Base-by-base conservation (phyloP, 1,140 invertebrate species). In the Temnothorax nylanderi region DNA sequence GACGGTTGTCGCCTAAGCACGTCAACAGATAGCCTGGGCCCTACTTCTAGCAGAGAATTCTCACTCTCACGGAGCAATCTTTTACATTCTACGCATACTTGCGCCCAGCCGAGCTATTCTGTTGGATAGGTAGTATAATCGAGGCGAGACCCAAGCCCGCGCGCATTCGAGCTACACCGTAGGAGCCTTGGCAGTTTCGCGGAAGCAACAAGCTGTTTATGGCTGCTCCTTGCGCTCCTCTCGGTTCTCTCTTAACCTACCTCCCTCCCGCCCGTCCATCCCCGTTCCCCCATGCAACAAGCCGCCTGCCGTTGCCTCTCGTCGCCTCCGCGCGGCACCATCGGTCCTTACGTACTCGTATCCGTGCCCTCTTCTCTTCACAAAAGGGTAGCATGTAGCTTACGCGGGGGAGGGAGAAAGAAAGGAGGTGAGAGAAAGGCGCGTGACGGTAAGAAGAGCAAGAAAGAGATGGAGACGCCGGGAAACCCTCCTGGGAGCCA, bases 141-240 rank as follows among this genome's bases (percentile, higher is more conserved):
- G 82, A 85, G 77, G 71, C 69, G 34, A 88, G 84, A 67, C 34
- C 77, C 78, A 60, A 74, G 67, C 21, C 44, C 75, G 85, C 74
- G 84, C 51, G 75, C 80, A 80, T 90, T 86, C 58, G 84, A 86
- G 84, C 84, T 78, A 69, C 82, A 74, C 67, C 58, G 72, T 87
- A 88, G 78, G 58, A 88, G 87, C 88, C 82, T 88, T 82, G 88
- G 87, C 89, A 92, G 92, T 93, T 93, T 92, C 93, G 91, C 92
- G 92, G 94, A 94, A 95, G 95, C 95, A 95, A 95, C 95, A 95
- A 95, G 95, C 95, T 95, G 95, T 95, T 95, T 95, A 95, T 94
- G 93, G 94, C 92, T 93, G 92, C 89, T 93, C 91, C 92, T 92
- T 92, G 90, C 90, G 87, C 89, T 84, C 67, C 89, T 82, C 87